phyloP scores from a whole-genome alignment of 2,113 vertebrate species.

The Gila orcuttii region DNA sequence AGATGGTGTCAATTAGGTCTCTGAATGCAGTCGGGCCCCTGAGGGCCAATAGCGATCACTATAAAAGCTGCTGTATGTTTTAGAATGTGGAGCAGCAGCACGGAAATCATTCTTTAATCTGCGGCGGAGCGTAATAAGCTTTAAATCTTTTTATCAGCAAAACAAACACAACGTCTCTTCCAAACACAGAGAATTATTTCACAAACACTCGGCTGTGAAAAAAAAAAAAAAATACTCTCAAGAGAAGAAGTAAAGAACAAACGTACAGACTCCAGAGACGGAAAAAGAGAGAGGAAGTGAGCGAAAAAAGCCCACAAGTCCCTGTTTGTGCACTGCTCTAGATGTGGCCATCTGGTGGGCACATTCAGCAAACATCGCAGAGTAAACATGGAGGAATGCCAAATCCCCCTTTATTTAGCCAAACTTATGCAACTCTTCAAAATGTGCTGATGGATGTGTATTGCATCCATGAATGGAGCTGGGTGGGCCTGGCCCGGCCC shows the following conservation, averaged over 20 bases:
- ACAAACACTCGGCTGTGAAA: slow-evolving; percentile 33
- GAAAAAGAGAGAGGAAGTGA: neutral
- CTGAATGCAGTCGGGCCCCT: slow-evolving; percentile 66
- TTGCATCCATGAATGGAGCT: slow-evolving; percentile 28
- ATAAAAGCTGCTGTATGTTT: slow-evolving; percentile 61
- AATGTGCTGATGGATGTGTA: slow-evolving; percentile 45
- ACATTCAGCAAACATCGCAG: slow-evolving; percentile 65
- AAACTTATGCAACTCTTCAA: slow-evolving; percentile 64
- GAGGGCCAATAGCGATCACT: slow-evolving; percentile 52
- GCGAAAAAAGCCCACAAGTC: neutral
- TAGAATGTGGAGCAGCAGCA: slow-evolving; percentile 54
- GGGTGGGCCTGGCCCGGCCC: slow-evolving; percentile 25
- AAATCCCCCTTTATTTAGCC: slow-evolving; percentile 63
- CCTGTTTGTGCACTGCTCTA: slow-evolving; percentile 51
- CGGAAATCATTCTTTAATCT: slow-evolving; percentile 48
- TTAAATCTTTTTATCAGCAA: slow-evolving; percentile 38
- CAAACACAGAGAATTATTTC: slow-evolving; percentile 7
- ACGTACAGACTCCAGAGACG: neutral
- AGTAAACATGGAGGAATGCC: slow-evolving; percentile 64
- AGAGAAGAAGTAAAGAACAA: slow-evolving; percentile 30
- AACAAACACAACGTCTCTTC: slow-evolving; percentile 13
- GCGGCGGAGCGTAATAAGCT: slow-evolving; percentile 25
- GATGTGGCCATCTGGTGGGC: slow-evolving; percentile 64
- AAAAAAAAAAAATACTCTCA: slow-evolving; percentile 44
- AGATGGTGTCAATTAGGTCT: slow-evolving; percentile 75